phyloP scores from a whole-genome alignment of 2,888 invertebrate genomes.

The Cryptocheilus praepositus region DNA sequence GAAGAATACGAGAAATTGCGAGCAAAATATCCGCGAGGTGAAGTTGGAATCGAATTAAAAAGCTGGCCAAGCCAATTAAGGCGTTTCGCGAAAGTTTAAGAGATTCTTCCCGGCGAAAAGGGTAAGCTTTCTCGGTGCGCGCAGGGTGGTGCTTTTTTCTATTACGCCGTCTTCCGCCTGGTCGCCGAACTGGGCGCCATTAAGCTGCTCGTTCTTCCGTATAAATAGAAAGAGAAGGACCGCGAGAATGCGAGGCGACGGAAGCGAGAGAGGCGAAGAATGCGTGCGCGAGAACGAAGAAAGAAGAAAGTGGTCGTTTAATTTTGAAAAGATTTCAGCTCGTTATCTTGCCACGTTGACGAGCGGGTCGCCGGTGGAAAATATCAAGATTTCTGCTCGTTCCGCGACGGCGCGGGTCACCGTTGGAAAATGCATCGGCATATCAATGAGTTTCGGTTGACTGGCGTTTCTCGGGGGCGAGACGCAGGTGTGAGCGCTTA shows the following conservation, averaged over 20 bases:
- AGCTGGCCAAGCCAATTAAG: constrained; percentile 57
- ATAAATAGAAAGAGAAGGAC: constrained; percentile 60
- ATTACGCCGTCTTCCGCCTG: constrained; percentile 70
- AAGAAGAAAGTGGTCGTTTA: constrained; percentile 36
- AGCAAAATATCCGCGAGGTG: constrained; percentile 41
- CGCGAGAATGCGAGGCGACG: constrained; percentile 8
- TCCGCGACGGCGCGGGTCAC: not conserved
- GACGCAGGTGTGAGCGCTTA: no score
- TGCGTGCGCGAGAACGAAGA: constrained; percentile 10
- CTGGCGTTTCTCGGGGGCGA: not conserved
- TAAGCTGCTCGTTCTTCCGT: constrained; percentile 70
- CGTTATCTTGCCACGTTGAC: not conserved
- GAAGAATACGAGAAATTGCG: constrained; percentile 43
- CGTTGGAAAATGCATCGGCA: not conserved
- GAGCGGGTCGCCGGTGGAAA: no score
- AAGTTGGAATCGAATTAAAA: constrained; percentile 59
- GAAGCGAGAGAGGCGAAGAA: constrained; percentile 8
- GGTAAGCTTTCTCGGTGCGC: constrained; percentile 32
- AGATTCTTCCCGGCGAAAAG: constrained; percentile 43
- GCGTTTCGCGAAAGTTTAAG: constrained; percentile 53
- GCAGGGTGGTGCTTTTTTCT: constrained; percentile 54
- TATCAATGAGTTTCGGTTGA: not conserved
- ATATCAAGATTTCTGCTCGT: no score
- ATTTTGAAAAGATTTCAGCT: constrained; percentile 37
- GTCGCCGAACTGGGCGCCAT: constrained; percentile 67